These are phyloP conservation scores for Andricus grossulariae DNA, from an alignment of 1,140 invertebrate genomes.

Conservation along the genomic window DNA sequence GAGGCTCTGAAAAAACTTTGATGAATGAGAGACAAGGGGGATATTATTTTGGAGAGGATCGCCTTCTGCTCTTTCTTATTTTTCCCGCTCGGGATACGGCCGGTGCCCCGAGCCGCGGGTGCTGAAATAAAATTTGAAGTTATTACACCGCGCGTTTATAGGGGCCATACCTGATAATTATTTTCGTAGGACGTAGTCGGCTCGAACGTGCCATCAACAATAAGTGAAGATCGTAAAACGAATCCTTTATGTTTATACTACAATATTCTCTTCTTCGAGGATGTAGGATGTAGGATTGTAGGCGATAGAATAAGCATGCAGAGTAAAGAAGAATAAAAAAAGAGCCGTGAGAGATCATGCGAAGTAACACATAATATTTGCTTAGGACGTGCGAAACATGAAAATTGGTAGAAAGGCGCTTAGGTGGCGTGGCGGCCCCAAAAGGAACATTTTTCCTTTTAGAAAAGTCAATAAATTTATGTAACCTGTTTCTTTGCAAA, in stretches of 20 bases:
- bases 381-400: constrained; percentile 25
- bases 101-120: not conserved
- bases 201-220: constrained; percentile 30
- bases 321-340: constrained; percentile 26
- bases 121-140: constrained; percentile 31
- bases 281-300: too few species aligned
- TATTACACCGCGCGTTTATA: constrained; percentile 25
- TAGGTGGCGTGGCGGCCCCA: too few species aligned
- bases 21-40: constrained; percentile 27
- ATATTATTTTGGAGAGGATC: constrained; percentile 26
- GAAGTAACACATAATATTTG: constrained; percentile 19
- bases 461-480: too few species aligned
- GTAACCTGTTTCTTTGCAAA: too few species aligned
- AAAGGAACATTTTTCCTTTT: too few species aligned
- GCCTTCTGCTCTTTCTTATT: constrained; percentile 2
- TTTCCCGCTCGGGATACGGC: constrained; percentile 6
- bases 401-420: not conserved
- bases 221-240: constrained; percentile 29
- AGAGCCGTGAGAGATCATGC: constrained; percentile 18
- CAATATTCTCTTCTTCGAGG: too few species aligned
- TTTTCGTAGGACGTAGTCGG: constrained; percentile 28
- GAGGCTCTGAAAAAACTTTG: constrained; percentile 8
- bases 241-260: not conserved
- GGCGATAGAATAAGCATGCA: constrained; percentile 1
- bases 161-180: constrained; percentile 29